These are phyloP conservation scores for Acyrthosiphon pisum DNA, from an alignment of 1,140 invertebrate species.

Conservation along the genomic window DNA sequence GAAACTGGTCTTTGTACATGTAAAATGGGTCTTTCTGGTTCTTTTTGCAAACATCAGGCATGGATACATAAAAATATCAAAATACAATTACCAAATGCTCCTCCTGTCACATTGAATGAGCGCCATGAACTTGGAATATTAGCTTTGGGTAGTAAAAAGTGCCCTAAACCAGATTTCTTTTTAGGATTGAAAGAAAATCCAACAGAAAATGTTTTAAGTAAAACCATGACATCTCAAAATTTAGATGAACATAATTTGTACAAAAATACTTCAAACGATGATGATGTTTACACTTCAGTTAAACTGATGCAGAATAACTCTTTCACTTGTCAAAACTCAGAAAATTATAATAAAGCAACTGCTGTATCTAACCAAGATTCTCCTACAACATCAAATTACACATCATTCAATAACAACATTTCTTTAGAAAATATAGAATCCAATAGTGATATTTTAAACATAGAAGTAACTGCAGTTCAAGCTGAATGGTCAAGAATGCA, in stretches of 20 bases:
- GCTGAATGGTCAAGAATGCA: slow-evolving; percentile 1
- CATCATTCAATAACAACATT: no score
- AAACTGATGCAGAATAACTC: no score
- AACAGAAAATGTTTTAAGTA: neutral
- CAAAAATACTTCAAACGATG: neutral
- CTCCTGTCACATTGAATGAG: neutral
- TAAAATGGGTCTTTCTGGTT: neutral
- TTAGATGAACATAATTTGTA: neutral
- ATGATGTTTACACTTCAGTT: neutral
- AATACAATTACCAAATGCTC: slow-evolving; percentile 27
- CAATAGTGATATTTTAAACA: neutral
- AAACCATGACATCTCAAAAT: neutral
- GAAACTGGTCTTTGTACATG: slow-evolving; percentile 5
- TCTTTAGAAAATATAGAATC: neutral
- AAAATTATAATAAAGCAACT: no score
- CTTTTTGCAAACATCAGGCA: slow-evolving; percentile 27
- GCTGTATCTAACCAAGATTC: no score
- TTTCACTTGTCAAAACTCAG: no score
- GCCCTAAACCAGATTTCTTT: slow-evolving; percentile 1
- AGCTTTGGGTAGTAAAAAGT: slow-evolving; percentile 29
- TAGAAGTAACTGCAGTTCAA: neutral
- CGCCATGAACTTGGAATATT: neutral
- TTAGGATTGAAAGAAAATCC: neutral
- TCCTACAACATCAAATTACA: no score
- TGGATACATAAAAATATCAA: neutral